These are phyloP conservation scores for Ladona fulva DNA, from an alignment of 1,140 invertebrate genomes.

Conservation along the genomic window DNA sequence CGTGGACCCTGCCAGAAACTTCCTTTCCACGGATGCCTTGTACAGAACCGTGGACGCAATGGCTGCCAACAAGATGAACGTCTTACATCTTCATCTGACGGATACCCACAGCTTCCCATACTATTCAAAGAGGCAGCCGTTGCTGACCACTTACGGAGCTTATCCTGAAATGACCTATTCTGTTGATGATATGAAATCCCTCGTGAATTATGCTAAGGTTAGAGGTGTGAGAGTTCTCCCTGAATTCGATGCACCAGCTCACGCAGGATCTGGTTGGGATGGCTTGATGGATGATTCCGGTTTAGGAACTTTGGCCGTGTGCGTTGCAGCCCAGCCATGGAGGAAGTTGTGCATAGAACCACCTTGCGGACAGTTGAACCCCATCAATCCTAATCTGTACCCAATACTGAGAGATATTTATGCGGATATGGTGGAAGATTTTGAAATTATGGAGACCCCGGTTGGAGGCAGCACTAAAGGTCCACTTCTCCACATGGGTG, in stretches of 20 bases:
- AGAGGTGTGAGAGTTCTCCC: slow-evolving; percentile 66
- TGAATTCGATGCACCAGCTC: slow-evolving; percentile 77
- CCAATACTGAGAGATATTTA: slow-evolving; percentile 57
- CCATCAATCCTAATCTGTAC: slow-evolving; percentile 64
- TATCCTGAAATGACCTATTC: slow-evolving; percentile 28
- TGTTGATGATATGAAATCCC: slow-evolving; percentile 25
- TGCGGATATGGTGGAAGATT: slow-evolving; percentile 18
- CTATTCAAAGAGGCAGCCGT: slow-evolving; percentile 53
- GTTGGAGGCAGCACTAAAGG: slow-evolving; percentile 33
- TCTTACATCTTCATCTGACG: slow-evolving; percentile 77
- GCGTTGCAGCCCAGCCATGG: slow-evolving; percentile 65
- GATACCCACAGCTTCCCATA: slow-evolving; percentile 78
- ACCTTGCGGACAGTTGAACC: slow-evolving; percentile 77
- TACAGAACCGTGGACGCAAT: slow-evolving; percentile 64
- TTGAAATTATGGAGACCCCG: background rate
- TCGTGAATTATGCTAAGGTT: slow-evolving; percentile 50
- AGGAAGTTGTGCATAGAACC: slow-evolving; percentile 66
- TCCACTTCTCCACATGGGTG: slow-evolving; percentile 65
- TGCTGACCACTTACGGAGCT: slow-evolving; percentile 49
- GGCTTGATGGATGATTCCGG: slow-evolving; percentile 58
- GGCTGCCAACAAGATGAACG: slow-evolving; percentile 70
- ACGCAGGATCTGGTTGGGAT: slow-evolving; percentile 72
- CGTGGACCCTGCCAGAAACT: slow-evolving; percentile 69
- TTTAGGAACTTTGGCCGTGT: slow-evolving; percentile 59
- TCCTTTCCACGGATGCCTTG: slow-evolving; percentile 57